Evolutionary conservation across 2,113 vertebrate genomes (phyloP).

Genomic region (Pardalotus punctatus): DNA sequence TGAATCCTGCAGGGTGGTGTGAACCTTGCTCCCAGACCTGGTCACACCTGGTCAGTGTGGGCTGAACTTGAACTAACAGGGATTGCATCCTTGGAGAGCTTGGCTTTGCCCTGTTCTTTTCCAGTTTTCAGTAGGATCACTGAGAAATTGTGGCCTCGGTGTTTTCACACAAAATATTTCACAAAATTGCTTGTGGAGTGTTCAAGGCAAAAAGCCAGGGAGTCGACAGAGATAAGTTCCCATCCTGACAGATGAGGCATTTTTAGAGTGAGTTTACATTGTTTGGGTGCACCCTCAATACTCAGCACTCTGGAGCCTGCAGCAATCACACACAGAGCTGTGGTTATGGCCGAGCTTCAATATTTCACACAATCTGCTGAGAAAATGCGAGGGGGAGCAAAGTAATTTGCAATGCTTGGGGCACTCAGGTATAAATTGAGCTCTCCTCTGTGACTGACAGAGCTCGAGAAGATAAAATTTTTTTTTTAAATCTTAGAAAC

Average conservation of each 20-base stretch:
- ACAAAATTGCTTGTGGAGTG: rapidly evolving
- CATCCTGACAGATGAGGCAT: background rate
- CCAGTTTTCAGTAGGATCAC: background rate
- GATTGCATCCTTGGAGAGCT: background rate
- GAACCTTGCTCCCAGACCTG: background rate
- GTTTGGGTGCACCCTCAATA: background rate
- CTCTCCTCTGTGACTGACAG: background rate
- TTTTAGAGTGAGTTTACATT: background rate
- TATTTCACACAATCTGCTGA: background rate
- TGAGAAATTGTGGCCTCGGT: background rate
- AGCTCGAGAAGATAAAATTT: background rate
- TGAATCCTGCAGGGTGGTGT: background rate
- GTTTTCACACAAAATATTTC: background rate
- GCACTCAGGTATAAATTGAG: background rate
- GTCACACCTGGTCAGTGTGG: background rate
- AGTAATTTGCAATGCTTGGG: background rate
- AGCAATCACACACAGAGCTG: background rate
- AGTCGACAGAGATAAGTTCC: background rate
- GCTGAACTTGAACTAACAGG: background rate
- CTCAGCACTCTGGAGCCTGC: background rate
- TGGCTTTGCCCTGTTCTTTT: background rate
- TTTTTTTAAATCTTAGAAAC: background rate
- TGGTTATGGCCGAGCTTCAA: background rate
- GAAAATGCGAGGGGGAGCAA: background rate
- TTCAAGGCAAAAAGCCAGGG: background rate